phyloP scores from a whole-genome alignment of 2,888 invertebrate genomes.

The Acanthosepion lycidas region DNA sequence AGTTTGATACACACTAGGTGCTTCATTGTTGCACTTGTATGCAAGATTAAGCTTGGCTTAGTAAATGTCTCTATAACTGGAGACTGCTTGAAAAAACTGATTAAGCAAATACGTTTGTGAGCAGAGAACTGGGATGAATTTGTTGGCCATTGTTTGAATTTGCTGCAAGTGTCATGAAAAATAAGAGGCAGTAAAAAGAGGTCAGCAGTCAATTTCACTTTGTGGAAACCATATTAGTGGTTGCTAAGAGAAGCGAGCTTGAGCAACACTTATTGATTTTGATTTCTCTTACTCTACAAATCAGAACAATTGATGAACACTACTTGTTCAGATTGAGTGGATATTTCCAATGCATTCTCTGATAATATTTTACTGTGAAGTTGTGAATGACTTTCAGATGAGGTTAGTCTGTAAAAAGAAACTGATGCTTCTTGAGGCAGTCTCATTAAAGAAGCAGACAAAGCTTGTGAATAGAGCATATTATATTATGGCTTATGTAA shows the following conservation, averaged over 20 bases:
- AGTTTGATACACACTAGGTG: neutral
- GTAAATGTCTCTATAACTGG: neutral
- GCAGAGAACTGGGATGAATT: neutral
- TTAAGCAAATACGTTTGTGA: neutral
- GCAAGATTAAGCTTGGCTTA: neutral
- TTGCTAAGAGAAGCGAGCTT: neutral
- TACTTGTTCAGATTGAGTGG: neutral
- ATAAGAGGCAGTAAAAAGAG: neutral
- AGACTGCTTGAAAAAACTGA: neutral
- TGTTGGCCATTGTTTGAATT: neutral
- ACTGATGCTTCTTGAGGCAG: neutral
- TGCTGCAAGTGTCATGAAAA: neutral
- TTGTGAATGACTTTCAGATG: neutral
- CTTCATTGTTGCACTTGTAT: neutral
- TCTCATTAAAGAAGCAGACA: neutral
- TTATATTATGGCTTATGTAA: neutral
- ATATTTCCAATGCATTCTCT: neutral
- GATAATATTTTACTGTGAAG: neutral
- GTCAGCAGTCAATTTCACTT: neutral
- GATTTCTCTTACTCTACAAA: neutral
- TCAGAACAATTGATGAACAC: conserved; percentile 5
- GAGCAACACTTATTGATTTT: neutral
- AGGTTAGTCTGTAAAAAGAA: neutral
- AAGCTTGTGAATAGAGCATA: too few relatives aligned
- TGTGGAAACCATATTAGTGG: neutral